These are phyloP conservation scores for Rhingia campestris DNA, from an alignment of 2,888 invertebrate genomes.

Conservation along the genomic window DNA sequence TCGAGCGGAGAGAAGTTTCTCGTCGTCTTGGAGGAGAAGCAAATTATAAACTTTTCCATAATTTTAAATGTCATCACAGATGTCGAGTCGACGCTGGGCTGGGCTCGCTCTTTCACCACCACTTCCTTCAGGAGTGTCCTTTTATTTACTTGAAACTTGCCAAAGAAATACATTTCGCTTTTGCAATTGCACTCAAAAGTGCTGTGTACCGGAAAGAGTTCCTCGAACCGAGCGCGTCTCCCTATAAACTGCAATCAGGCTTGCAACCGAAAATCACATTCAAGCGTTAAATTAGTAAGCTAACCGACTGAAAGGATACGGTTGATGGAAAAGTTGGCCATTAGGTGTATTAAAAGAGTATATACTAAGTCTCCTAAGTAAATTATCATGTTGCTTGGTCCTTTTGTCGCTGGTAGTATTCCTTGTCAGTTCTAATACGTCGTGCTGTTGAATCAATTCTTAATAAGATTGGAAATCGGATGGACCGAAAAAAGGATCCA, in stretches of 20 bases:
- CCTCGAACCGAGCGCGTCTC: constrained; percentile 1
- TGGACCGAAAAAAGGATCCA: constrained; percentile 61
- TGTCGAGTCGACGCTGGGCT: constrained; percentile 36
- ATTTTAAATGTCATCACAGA: constrained; percentile 72
- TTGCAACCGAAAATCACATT: constrained; percentile 62
- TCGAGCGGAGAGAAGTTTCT: constrained; percentile 32
- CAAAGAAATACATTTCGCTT: constrained; percentile 28
- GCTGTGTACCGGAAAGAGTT: constrained; percentile 37
- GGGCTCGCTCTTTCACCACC: constrained; percentile 11
- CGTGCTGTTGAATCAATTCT: constrained; percentile 61
- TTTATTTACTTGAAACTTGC: constrained; percentile 49
- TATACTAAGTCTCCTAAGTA: constrained; percentile 58
- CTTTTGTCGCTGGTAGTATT: constrained; percentile 44
- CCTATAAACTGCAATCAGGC: constrained; percentile 41
- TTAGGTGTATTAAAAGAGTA: constrained; percentile 66
- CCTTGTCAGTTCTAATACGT: constrained; percentile 27
- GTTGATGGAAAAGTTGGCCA: constrained; percentile 18
- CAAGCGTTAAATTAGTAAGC: constrained; percentile 70
- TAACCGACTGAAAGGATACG: constrained; percentile 40
- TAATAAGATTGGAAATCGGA: constrained; percentile 70
- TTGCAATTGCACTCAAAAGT: constrained; percentile 50
- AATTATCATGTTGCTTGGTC: constrained; percentile 70
- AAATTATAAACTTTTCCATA: constrained; percentile 71
- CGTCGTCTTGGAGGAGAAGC: constrained; percentile 12
- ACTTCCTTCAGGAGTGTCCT: constrained; percentile 37